These are phyloP conservation scores for Hemibates koningsi DNA, from an alignment of 2,113 vertebrate genomes.

Conservation along the genomic window DNA sequence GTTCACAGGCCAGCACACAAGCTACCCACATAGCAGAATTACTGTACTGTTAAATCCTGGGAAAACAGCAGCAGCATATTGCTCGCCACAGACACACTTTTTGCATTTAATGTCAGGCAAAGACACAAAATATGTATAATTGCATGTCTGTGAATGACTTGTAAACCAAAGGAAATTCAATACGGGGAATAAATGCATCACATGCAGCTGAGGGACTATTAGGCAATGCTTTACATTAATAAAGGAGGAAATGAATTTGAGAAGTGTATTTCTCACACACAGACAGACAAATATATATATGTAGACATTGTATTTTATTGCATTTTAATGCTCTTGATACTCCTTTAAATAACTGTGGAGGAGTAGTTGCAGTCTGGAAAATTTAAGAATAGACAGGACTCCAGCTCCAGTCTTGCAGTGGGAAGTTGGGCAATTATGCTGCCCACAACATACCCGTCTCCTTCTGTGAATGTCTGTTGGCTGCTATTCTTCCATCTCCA, in stretches of 20 bases:
- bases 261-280: not conserved
- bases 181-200: not conserved
- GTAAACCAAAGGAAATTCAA: not conserved
- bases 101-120: not conserved
- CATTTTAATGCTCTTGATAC: not conserved
- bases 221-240: not conserved
- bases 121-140: not conserved
- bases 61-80: not conserved
- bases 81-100: not conserved
- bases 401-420: not conserved
- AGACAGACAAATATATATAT: not conserved
- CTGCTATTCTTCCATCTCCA: not conserved
- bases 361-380: not conserved
- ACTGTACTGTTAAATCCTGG: conserved; percentile 29
- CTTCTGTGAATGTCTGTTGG: not conserved
- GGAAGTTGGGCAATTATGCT: not conserved
- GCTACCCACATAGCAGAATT: conserved; percentile 13
- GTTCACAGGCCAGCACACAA: conserved; percentile 37
- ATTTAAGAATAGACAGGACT: not conserved
- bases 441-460: not conserved
- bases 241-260: not conserved
- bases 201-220: not conserved
- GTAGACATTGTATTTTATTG: not conserved
- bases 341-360: not conserved
- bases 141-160: conserved; percentile 10